These are phyloP conservation scores for Marmota monax DNA, from an alignment of 2,113 vertebrate species.

Conservation along the genomic window DNA sequence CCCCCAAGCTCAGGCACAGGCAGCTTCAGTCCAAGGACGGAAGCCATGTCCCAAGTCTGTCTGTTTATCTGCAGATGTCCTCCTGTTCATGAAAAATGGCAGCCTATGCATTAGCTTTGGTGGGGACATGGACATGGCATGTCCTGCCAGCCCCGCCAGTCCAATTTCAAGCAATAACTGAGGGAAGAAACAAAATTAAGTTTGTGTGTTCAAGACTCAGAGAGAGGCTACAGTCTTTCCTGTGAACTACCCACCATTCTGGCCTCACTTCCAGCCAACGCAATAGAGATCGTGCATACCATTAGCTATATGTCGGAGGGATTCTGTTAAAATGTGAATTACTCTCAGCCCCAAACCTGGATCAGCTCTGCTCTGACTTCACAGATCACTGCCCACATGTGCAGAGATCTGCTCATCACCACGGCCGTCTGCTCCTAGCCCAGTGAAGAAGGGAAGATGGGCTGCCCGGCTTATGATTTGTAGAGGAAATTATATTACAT, in stretches of 20 bases:
- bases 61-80: background rate
- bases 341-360: background rate
- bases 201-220: background rate
- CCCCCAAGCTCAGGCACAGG: background rate
- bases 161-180: conserved; percentile 2
- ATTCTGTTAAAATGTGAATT: conserved; percentile 23
- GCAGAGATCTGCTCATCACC: background rate
- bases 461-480: background rate
- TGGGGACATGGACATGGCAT: background rate
- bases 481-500: background rate
- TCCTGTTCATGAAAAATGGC: background rate
- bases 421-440: background rate
- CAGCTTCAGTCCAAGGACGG: background rate
- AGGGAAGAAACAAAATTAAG: background rate
- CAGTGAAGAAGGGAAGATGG: conserved; percentile 38
- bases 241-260: background rate
- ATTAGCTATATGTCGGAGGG: conserved; percentile 8
- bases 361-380: conserved; percentile 31
- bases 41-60: background rate
- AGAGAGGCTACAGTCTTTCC: background rate
- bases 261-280: background rate
- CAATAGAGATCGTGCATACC: background rate
- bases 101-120: background rate
- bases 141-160: background rate
- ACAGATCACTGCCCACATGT: conserved; percentile 24